These are phyloP conservation scores for Lycocerus yunnanus DNA, from an alignment of 2,888 invertebrate species.

Conservation along the genomic window DNA sequence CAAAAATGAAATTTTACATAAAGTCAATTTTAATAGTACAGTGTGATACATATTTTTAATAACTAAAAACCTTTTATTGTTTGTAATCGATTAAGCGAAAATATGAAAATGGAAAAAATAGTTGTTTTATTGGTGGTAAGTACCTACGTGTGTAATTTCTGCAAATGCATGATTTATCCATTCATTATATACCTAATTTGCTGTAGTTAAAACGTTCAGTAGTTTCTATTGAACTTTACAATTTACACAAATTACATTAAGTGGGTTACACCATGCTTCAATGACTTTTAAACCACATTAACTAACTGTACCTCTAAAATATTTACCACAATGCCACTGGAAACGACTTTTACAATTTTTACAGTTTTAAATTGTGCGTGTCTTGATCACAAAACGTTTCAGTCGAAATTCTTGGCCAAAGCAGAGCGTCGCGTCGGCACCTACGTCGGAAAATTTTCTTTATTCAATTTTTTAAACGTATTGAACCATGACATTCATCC, in stretches of 20 bases:
- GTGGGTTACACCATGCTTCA: background rate
- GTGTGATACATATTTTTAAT: background rate
- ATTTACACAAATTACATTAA: background rate
- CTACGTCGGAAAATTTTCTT: background rate
- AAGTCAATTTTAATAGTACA: background rate
- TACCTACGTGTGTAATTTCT: background rate
- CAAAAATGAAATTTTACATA: constrained; percentile 3
- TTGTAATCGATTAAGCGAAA: background rate
- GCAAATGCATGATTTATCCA: background rate
- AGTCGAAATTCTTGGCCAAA: background rate
- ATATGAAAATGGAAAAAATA: background rate
- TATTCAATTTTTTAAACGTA: background rate
- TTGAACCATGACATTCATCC: background rate
- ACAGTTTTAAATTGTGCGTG: background rate
- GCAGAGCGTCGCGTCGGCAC: background rate
- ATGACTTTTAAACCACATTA: background rate
- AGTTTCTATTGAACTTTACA: background rate
- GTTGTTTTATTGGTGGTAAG: constrained; percentile 1
- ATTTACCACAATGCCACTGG: background rate
- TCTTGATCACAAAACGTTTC: background rate
- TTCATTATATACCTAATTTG: background rate
- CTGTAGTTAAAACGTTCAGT: background rate
- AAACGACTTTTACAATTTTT: background rate
- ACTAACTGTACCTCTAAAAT: background rate
- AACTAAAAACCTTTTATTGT: background rate